Percentiles rank a stretch among this genome's conserved stretches.
phyloP scores from a whole-genome alignment of 2,888 invertebrate genomes.

The Chloromyia formosa region DNA sequence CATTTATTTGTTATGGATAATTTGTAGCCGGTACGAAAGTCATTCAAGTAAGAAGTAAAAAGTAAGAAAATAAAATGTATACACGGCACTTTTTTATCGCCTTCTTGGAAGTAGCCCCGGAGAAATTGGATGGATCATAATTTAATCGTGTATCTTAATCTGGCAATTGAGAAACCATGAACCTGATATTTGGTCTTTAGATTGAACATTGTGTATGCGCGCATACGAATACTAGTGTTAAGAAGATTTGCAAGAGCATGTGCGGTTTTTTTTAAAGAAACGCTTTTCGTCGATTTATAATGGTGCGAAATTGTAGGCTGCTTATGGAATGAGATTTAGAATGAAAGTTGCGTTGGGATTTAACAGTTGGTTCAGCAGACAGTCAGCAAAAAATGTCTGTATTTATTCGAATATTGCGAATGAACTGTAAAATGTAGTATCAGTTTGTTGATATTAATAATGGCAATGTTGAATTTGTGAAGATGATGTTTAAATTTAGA shows the following conservation, averaged over 20 bases:
- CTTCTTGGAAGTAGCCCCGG: not conserved
- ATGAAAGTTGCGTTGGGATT: not conserved
- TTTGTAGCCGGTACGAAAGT: no score
- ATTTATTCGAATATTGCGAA: no score
- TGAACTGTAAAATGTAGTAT: no score
- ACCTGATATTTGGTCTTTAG: slow-evolving; percentile 14
- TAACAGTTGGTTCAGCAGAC: not conserved
- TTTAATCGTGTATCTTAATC: slow-evolving; percentile 8
- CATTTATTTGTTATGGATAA: no score
- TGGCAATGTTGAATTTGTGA: no score
- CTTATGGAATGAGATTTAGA: not conserved
- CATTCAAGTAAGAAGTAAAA: not conserved
- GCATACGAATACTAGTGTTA: not conserved
- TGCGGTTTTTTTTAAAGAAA: not conserved
- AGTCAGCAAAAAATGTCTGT: no score
- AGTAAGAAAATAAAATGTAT: not conserved
- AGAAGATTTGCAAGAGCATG: slow-evolving; percentile 2
- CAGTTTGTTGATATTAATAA: no score
- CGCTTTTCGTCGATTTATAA: no score
- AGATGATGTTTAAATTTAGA: no score
- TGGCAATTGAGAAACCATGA: slow-evolving; percentile 4
- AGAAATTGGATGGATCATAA: slow-evolving; percentile 26
- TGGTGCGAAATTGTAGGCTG: not conserved
- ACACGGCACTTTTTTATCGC: not conserved
- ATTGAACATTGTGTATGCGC: slow-evolving; percentile 13